Evolutionary conservation across 2,797 vertebrate genomes (phyloP).

Genomic region (Anomalospiza imberbis): DNA sequence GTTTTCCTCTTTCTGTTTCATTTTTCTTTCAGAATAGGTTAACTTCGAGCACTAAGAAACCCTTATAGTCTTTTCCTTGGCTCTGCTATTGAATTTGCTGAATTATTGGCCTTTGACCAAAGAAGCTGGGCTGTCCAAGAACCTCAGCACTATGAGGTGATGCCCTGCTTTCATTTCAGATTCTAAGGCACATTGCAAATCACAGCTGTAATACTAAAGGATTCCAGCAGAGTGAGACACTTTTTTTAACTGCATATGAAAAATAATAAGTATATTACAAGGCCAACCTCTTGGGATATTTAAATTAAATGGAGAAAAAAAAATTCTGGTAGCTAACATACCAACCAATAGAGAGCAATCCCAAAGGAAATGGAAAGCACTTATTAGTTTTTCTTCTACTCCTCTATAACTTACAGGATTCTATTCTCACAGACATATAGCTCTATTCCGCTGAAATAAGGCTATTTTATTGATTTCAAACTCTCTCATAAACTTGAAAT

Average conservation of each 20-base stretch:
- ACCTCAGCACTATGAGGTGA: not conserved
- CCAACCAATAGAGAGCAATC: not conserved
- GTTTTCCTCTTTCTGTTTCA: not conserved
- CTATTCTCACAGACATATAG: not conserved
- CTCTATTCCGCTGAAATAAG: not conserved
- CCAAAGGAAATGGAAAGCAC: not conserved
- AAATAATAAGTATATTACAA: not conserved
- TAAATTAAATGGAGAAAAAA: not conserved
- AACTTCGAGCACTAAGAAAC: not conserved
- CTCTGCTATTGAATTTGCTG: not conserved
- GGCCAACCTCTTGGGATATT: not conserved
- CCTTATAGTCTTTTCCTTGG: not conserved
- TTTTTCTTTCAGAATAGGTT: not conserved
- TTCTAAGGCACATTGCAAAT: not conserved
- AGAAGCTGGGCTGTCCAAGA: not conserved
- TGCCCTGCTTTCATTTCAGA: not conserved
- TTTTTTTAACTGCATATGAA: not conserved
- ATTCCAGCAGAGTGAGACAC: not conserved
- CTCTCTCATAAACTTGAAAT: constrained; percentile 34
- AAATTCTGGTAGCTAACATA: not conserved
- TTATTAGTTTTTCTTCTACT: not conserved
- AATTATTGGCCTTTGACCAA: not conserved
- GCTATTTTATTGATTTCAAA: constrained; percentile 20
- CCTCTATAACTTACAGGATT: not conserved
- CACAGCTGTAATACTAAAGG: not conserved